Evolutionary conservation across 2,888 invertebrate species (phyloP), one percentile per base, ranked within the genome.

Genomic region (Adelognathus sp.): DNA sequence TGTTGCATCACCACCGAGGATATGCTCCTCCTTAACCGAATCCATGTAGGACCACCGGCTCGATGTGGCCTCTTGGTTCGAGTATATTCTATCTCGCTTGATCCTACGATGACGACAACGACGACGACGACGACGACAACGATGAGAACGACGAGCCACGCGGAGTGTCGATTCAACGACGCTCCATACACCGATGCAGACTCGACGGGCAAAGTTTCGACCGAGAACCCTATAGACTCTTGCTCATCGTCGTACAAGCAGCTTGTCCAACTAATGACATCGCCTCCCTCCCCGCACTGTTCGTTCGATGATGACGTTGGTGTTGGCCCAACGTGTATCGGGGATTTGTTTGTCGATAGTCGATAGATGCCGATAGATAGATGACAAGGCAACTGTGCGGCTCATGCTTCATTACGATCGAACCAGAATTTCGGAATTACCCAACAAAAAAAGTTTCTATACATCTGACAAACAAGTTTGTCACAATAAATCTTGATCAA

Each of bases 321-420:
- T 27, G 64, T 46, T 56, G n/a, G n/a, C n/a, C n/a, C n/a, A 58
- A 21, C 36, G 36, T 72, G 67, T 56, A 63, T 36, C 54, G 63
- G 61, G 73, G n/a, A 73, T 67, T 77, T 77, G 77, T 78, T 78
- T 78, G 67, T 69, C 77, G 63, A 78, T 78, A 78, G 61, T 73
- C 67, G 73, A 58, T 24, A 33, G 18, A 69, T 27, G 69, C 50
- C 36, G 36, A 46, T 44, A 29, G 73, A 73, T 78, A n/a, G 63
- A 78, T 67, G 63, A 63, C 73, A 50, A 50, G 29, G 67, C 72
- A 67, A 56, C 63, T 69, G 73, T 63, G 69, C 63, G 64, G 33
- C 63, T 21, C 46, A 56, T 63, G 54, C 21, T 36, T 54, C 27
- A 41, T 52, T n/a, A 50, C 50, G 50, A 24, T 21, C 21, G 24